These are phyloP conservation scores for Hemiscyllium ocellatum DNA, from an alignment of 2,113 vertebrate genomes.

Conservation along the genomic window DNA sequence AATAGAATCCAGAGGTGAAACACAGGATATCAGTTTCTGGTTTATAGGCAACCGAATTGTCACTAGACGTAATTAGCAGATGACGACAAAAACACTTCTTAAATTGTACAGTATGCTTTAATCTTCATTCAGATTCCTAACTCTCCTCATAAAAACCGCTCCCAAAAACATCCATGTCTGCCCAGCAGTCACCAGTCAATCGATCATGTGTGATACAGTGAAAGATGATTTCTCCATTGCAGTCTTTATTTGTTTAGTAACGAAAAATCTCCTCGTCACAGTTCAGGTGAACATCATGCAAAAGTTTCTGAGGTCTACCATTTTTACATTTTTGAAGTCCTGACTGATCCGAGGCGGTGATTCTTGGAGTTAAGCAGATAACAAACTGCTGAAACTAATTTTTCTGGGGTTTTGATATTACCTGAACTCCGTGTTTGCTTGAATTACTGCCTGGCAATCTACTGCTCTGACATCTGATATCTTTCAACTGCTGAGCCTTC, in stretches of 20 bases:
- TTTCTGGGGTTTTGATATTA: not conserved
- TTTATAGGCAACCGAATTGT: not conserved
- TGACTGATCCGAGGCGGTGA: not conserved
- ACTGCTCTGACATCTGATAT: slow-evolving; percentile 14
- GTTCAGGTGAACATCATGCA: not conserved
- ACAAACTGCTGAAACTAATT: not conserved
- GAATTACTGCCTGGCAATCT: not conserved
- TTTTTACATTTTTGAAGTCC: not conserved
- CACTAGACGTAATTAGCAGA: not conserved
- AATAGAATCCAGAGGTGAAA: not conserved
- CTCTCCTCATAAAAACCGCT: not conserved
- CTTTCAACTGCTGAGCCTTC: not conserved
- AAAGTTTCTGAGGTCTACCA: not conserved
- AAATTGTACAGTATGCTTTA: not conserved
- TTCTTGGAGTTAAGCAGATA: not conserved
- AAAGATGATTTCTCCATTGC: not conserved
- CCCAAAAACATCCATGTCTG: not conserved
- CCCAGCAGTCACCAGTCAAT: not conserved
- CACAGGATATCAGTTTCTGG: not conserved
- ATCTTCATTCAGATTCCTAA: not conserved
- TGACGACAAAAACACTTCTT: not conserved
- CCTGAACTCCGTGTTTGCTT: not conserved
- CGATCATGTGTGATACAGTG: not conserved
- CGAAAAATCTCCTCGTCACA: not conserved
- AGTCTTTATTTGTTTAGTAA: not conserved